Conservation (phyloP, 92 coral and sea anemone species). For the Epizoanthus ramosus region DNA sequence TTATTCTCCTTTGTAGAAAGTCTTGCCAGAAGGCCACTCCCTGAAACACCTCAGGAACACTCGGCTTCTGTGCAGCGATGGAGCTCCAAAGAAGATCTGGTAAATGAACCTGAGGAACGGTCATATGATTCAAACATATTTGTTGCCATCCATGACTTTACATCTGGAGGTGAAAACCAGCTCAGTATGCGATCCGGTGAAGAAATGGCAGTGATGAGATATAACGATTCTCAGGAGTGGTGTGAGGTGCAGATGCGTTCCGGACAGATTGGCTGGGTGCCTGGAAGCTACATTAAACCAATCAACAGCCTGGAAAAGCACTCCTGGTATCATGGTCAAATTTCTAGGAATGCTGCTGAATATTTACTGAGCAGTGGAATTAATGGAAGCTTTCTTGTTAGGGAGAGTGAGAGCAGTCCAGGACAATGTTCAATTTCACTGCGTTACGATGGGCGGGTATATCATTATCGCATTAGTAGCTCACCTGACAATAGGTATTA, state of each 20-base stretch:
- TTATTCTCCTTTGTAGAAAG: conserved; percentile 51
- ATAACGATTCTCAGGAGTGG: conserved; percentile 91
- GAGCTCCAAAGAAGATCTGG: conserved; percentile 81
- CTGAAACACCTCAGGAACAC: conserved; percentile 84
- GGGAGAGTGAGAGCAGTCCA: conserved; percentile 97
- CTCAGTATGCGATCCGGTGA: conserved; percentile 84
- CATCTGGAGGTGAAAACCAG: conserved; percentile 87
- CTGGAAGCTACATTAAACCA: conserved; percentile 89
- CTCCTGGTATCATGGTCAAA: conserved; percentile 97
- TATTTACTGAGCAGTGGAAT: conserved; percentile 94
- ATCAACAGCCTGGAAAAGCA: conserved; percentile 94
- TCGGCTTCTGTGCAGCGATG: conserved; percentile 57
- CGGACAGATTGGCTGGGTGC: conserved; percentile 96
- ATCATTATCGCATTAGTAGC: conserved; percentile 92
- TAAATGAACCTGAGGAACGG: conserved; percentile 48
- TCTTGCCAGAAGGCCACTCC: conserved; percentile 82
- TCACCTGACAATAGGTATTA: conserved; percentile 80
- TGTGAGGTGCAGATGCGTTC: conserved; percentile 88
- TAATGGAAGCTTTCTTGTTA: conserved; percentile 95
- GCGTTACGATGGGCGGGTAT: conserved; percentile 95
- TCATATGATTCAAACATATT: conserved; percentile 75
- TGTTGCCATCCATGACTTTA: conserved; percentile 93
- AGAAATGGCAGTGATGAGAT: conserved; percentile 78
- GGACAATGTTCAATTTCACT: conserved; percentile 94
- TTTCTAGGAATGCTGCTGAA: conserved; percentile 94